These are phyloP conservation scores for Stictonetta naevosa DNA, from an alignment of 2,113 vertebrate species.

Conservation along the genomic window DNA sequence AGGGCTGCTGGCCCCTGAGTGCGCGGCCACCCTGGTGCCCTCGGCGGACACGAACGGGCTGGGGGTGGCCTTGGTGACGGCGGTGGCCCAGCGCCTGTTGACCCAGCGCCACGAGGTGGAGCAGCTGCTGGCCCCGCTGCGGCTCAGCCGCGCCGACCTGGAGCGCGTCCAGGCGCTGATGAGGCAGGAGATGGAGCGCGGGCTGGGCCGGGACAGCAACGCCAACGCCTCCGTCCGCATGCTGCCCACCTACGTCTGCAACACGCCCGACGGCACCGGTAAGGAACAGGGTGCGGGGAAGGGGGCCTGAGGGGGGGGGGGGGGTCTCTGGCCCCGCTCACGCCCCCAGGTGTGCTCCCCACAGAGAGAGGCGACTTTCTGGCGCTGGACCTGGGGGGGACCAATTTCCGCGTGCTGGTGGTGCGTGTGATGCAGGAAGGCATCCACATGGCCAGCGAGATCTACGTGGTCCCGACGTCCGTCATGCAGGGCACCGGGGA, in stretches of 20 bases:
- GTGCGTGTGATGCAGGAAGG: slow-evolving; percentile 61
- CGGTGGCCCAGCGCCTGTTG: slow-evolving; percentile 76
- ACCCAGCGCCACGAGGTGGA: slow-evolving; percentile 41
- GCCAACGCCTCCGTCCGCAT: slow-evolving; percentile 68
- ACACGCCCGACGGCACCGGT: slow-evolving; percentile 76
- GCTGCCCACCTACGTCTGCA: slow-evolving; percentile 76
- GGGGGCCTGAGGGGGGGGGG: accelerated
- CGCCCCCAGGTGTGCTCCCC: neutral
- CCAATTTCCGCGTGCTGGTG: slow-evolving; percentile 88
- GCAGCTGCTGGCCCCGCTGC: slow-evolving; percentile 66
- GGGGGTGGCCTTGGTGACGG: slow-evolving; percentile 85
- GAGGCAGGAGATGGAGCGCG: slow-evolving; percentile 76
- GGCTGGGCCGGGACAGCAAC: slow-evolving; percentile 51
- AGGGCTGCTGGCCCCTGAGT: slow-evolving; percentile 76
- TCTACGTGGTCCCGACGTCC: slow-evolving; percentile 76
- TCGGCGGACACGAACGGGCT: slow-evolving; percentile 78
- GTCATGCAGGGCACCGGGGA: slow-evolving; percentile 75
- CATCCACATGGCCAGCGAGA: slow-evolving; percentile 76
- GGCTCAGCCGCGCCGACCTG: slow-evolving; percentile 3
- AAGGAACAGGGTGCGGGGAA: neutral
- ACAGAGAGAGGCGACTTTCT: slow-evolving; percentile 86
- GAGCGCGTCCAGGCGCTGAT: slow-evolving; percentile 66
- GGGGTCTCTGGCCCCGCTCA: accelerated
- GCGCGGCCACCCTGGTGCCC: slow-evolving; percentile 72
- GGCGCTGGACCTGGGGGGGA: slow-evolving; percentile 88